Base-by-base conservation (phyloP, 2,113 vertebrate genomes). In the Oryzias woworae region DNA sequence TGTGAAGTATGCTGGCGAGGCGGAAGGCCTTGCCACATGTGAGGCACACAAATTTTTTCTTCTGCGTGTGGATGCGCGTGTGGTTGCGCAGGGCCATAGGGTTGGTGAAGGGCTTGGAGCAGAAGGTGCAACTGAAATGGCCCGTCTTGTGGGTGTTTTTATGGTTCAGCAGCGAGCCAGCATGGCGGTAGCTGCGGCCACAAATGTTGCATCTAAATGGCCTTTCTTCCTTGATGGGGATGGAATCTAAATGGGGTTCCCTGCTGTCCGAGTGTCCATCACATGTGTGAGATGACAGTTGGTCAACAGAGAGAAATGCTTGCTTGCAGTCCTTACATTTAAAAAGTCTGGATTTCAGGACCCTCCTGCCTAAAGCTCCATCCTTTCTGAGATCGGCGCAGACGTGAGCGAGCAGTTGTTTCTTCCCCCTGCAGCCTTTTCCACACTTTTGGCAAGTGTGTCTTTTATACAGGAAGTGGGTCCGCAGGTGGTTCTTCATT, bases 401-500 rank as follows among this genome's bases (percentile, higher is more conserved):
- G 60, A 86, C 67, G 2, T 95, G 95, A 47, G 85, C 88, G 56
- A 89, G 82, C 24, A 96, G 88, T 58, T 94, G 92, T 73, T 93
- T 94, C 48, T 90, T 93, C 18, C 92, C 93, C 54, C 93, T 81
- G 53, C 94, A 96, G 36, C 90, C 93, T 82, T 92, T 95, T 20
- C 94, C 90, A 26, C 95, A 95, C 62, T 92, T 92, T 14, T 82
- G 80, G 58, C 95, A 96, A 28, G 82, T 82, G 62, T 93, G 85
- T 53, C 90, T 94, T 54, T 92, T 91, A 50, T 84, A 88, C 4
- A 94, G 90, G 14, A 95, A 93, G 80, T 95, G 95, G 28, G 91
- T 94, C 17, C 95, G 92, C 74, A 95, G 69, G 45, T 96, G 95
- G 86, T 95, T 96, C 84, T 94, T 95, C 89, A 95, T 91, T 17